Base-by-base conservation (phyloP, 2,888 invertebrate genomes). In the Ichneumoninae sp. region DNA sequence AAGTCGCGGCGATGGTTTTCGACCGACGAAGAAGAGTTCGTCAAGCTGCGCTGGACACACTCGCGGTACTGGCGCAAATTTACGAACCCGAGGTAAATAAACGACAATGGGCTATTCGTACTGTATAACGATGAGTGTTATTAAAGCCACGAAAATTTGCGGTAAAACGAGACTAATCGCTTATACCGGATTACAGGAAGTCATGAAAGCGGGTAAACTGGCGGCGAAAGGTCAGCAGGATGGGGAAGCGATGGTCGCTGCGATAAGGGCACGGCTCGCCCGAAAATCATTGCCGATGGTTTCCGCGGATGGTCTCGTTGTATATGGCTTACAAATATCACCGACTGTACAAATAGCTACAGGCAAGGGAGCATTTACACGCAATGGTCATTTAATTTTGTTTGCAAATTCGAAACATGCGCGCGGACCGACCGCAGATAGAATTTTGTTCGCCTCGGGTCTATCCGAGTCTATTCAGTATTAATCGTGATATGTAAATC, bases 61-160 rank as follows among this genome's bases (percentile, higher is more conserved):
- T 98, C 68, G 97, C 98, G 0, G 96, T 97, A 33, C 93, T 98
- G 60, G 97, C 97, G 2, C 97, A 97, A 93, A 95, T 97, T 78
- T 87, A 93, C 70, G 92, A 93, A 30, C 85, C 92, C 1, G 93
- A 93, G 91, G 93, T 93, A 87, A 83, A 80, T 76, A 30, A 71
- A 26, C 36, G 16, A 69, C 22, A 83, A 60, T 22, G 44, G 19
- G n/a, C 57, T 19, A 74, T 26, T 57, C 26, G 22, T 26, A 54
- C 44, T 30, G 44, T 57, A 57, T 57, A 26, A 57, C 22, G 19
- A 13, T 4, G 26, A 26, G 57, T 26, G 44, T 57, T 57, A 57
- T 57, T 13, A 26, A 30, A 16, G 16, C 63, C 26, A 30, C 63
- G 63, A 63, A 22, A 10, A 75, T 65, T 74, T 33, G 30, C 36